phyloP scores from a whole-genome alignment of 92 coral and sea anemone genomes.

The Porites evermanni region DNA sequence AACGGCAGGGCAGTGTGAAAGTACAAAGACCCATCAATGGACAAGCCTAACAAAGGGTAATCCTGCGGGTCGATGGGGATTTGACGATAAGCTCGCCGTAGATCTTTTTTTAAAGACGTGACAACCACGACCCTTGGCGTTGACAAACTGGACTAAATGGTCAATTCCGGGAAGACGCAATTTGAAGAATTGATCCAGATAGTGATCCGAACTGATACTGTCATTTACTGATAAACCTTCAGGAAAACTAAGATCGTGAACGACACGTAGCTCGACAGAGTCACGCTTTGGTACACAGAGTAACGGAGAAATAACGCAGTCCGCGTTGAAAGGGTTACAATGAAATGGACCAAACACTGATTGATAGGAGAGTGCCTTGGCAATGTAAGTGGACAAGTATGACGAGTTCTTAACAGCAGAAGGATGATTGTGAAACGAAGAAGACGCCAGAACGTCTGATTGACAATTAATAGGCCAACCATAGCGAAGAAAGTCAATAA shows the following conservation, averaged over 20 bases:
- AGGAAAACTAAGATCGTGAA: constrained; percentile 45
- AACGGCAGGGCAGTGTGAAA: constrained; percentile 47
- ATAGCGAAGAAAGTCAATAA: too few relatives aligned
- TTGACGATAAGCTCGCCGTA: constrained; percentile 43
- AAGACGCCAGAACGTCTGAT: too few relatives aligned
- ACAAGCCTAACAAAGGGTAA: constrained; percentile 39
- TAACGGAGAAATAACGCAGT: constrained; percentile 56
- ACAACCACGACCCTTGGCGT: constrained; percentile 45
- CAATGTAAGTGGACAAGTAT: too few relatives aligned
- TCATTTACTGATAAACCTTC: constrained; percentile 48
- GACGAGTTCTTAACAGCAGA: too few relatives aligned
- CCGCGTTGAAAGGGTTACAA: constrained; percentile 35
- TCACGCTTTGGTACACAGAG: constrained; percentile 60
- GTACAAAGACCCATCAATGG: constrained; percentile 43
- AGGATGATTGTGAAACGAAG: too few relatives aligned
- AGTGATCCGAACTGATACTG: constrained; percentile 48
- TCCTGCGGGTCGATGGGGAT: constrained; percentile 57
- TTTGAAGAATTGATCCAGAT: constrained; percentile 35
- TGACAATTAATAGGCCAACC: too few relatives aligned
- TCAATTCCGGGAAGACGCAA: constrained; percentile 19
- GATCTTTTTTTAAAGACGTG: constrained; percentile 58
- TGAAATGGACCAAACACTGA: constrained; percentile 50
- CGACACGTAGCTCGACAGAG: constrained; percentile 4
- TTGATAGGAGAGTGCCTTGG: constrained; percentile 25
- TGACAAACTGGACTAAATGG: constrained; percentile 37